Evolutionary conservation across 2,113 vertebrate genomes (phyloP).

Genomic region (Anseranas semipalmata): DNA sequence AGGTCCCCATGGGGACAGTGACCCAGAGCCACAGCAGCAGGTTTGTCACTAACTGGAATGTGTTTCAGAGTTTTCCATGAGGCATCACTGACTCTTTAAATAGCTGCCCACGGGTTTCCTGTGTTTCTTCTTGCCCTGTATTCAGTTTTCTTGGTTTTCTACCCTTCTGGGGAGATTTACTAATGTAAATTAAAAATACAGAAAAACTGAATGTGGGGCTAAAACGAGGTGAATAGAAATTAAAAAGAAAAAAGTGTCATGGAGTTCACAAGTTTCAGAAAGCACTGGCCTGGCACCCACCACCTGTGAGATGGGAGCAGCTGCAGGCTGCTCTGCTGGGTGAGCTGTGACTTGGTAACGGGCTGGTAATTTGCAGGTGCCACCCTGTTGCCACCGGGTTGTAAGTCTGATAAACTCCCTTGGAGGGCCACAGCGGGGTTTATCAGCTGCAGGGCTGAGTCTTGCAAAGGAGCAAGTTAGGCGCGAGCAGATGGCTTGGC

Average conservation of each 20-base stretch:
- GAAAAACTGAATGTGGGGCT: not conserved
- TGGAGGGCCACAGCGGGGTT: rapidly evolving
- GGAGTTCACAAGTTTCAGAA: rapidly evolving
- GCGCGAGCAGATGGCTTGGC: not conserved
- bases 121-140: not conserved
- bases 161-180: not conserved
- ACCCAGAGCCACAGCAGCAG: not conserved
- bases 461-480: not conserved
- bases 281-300: not conserved
- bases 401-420: not conserved
- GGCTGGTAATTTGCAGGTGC: not conserved
- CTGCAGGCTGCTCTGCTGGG: not conserved
- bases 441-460: not conserved
- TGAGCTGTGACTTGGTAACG: rapidly evolving
- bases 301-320: not conserved
- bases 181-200: not conserved
- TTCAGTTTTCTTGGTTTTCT: not conserved
- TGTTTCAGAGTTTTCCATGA: slow-evolving; percentile 30
- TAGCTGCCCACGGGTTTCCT: slow-evolving; percentile 29
- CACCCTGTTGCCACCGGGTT: not conserved
- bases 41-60: not conserved
- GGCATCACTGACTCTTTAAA: not conserved
- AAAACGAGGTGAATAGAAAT: not conserved
- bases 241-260: not conserved
- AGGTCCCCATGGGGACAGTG: not conserved